A percentile compares a stretch with the other conserved stretches of the same genome.
Conservation (phyloP, 2,888 invertebrate species). For the Alcis repandata region DNA sequence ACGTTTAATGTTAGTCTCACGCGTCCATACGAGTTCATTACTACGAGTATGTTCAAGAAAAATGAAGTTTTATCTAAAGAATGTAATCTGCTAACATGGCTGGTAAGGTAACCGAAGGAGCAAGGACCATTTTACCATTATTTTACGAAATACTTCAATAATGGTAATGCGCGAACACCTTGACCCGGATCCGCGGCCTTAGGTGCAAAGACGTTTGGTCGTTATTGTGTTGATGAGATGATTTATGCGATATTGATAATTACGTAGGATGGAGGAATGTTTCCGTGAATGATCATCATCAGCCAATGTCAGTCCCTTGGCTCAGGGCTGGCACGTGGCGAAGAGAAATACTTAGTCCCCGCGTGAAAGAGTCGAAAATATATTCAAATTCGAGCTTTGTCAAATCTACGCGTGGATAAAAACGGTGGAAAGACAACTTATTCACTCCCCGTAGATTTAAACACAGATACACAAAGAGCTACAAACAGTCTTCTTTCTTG, state of each 20-base stretch:
- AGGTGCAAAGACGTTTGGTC: constrained; percentile 30
- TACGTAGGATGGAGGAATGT: not conserved
- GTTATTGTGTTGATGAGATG: constrained; percentile 20
- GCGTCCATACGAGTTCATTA: too few relatives aligned
- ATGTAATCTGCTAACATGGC: constrained; percentile 38
- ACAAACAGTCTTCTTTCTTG: too few relatives aligned
- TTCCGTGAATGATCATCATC: not conserved
- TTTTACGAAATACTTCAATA: constrained; percentile 47
- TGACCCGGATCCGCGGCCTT: constrained; percentile 41
- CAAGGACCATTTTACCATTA: constrained; percentile 47
- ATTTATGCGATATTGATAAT: constrained; percentile 8
- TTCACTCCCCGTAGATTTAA: too few relatives aligned
- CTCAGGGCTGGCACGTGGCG: too few relatives aligned
- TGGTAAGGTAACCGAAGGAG: constrained; percentile 29
- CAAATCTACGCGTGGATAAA: too few relatives aligned
- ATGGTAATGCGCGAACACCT: constrained; percentile 33
- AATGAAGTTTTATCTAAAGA: constrained; percentile 26
- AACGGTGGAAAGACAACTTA: too few relatives aligned
- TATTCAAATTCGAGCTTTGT: too few relatives aligned
- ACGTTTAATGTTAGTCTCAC: too few relatives aligned
- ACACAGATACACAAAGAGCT: too few relatives aligned
- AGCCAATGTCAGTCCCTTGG: not conserved
- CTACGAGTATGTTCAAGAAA: not conserved
- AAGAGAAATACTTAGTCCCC: too few relatives aligned
- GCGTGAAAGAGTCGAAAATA: too few relatives aligned